Percentiles rank a stretch among this genome's conserved stretches.
Conservation (phyloP, 2,113 vertebrate species). For the Dunckerocampus dactyliophorus region DNA sequence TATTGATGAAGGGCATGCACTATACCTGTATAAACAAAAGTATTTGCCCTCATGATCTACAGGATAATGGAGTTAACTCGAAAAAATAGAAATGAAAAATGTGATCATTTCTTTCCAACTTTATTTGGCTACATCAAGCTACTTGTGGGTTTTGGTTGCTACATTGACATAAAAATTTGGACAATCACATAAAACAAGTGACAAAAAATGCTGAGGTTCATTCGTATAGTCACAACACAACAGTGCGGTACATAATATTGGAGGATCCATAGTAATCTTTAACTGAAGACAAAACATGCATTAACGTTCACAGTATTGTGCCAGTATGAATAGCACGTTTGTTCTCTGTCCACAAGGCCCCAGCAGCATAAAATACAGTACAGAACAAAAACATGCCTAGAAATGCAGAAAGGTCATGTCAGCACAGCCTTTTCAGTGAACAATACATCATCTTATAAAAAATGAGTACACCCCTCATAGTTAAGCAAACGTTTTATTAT, state of each 20-base stretch:
- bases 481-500: no score
- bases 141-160: constrained; percentile 6
- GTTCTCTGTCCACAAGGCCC: constrained; percentile 28
- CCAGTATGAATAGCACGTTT: background rate
- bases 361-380: constrained; percentile 20
- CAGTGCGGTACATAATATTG: constrained; percentile 30
- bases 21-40: background rate
- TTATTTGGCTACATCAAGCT: background rate
- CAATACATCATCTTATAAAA: no score
- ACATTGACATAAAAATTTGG: background rate
- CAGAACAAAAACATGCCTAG: constrained; percentile 39
- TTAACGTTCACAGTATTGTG: constrained; percentile 58
- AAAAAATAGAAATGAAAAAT: background rate
- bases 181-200: background rate
- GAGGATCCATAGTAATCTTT: constrained; percentile 10
- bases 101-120: background rate
- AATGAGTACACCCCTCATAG: no score
- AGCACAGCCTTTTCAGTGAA: constrained; percentile 25
- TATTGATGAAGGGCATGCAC: background rate
- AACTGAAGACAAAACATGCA: constrained; percentile 37
- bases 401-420: constrained; percentile 12
- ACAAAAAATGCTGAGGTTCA: constrained; percentile 3
- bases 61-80: no score
- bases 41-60: background rate
- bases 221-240: constrained; percentile 37